A percentile compares a stretch with the other conserved stretches of the same genome.
Conservation (phyloP, 1,140 invertebrate species). For the Andrena cerasifolii region DNA sequence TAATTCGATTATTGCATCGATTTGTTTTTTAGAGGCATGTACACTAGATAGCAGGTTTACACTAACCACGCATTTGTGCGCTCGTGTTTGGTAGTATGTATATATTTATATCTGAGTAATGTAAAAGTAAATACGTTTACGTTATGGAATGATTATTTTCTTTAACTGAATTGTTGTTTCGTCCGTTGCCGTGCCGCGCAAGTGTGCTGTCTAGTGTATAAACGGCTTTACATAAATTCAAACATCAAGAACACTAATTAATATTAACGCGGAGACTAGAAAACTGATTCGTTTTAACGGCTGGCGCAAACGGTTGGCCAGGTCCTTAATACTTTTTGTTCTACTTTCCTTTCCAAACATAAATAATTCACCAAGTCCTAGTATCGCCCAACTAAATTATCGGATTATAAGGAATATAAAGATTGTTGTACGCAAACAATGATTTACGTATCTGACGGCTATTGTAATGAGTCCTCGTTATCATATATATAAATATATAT, state of each 20-base stretch:
- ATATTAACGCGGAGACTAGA: conserved; percentile 41
- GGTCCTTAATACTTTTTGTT: conserved; percentile 1
- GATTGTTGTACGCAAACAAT: neutral
- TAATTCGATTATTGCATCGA: conserved; percentile 47
- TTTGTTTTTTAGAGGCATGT: conserved; percentile 27
- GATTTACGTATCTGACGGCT: neutral
- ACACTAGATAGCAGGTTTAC: conserved; percentile 48
- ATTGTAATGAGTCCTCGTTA: neutral
- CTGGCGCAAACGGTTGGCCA: conserved; percentile 32
- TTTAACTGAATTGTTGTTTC: conserved; percentile 16
- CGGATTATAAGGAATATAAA: neutral
- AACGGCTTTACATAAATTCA: conserved; percentile 17
- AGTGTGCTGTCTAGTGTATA: conserved; percentile 40
- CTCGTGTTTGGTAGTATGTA: conserved; percentile 16
- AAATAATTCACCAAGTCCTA: neutral
- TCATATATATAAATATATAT: no score
- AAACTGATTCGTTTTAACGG: conserved; percentile 28
- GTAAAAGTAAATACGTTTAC: conserved; percentile 24
- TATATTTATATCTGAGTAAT: conserved; percentile 15
- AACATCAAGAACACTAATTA: conserved; percentile 7
- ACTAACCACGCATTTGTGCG: conserved; percentile 26
- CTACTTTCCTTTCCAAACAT: neutral
- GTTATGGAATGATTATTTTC: conserved; percentile 35
- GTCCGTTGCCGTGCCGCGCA: neutral
- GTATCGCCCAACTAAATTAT: neutral